Conservation (phyloP, 1,140 invertebrate genomes). For the Calycopis cecrops region DNA sequence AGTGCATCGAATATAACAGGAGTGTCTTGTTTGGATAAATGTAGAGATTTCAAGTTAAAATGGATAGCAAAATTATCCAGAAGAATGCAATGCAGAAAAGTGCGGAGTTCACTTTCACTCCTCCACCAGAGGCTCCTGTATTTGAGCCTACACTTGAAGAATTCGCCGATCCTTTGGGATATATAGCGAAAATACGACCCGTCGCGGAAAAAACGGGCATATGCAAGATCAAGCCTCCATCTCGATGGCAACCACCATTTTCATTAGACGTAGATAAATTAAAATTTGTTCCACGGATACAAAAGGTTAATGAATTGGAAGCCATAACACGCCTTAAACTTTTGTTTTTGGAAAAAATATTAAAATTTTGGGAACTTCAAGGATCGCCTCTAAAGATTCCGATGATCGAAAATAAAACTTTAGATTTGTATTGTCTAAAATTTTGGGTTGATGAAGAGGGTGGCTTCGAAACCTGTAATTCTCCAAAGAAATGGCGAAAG, state of each 20-base stretch:
- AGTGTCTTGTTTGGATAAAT: slow-evolving; percentile 2
- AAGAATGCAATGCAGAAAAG: slow-evolving; percentile 72
- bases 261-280: slow-evolving; percentile 98
- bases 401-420: slow-evolving; percentile 92
- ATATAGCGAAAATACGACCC: slow-evolving; percentile 80
- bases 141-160: slow-evolving; percentile 81
- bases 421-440: slow-evolving; percentile 95
- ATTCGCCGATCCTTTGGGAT: slow-evolving; percentile 80
- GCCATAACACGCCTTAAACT: slow-evolving; percentile 96
- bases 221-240: slow-evolving; percentile 81
- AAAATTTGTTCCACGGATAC: slow-evolving; percentile 96
- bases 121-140: slow-evolving; percentile 79
- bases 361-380: slow-evolving; percentile 98
- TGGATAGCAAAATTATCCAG: slow-evolving; percentile 69
- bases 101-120: slow-evolving; percentile 75
- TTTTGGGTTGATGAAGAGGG: slow-evolving; percentile 93
- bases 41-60: slow-evolving; percentile 20
- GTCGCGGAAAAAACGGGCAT: slow-evolving; percentile 81
- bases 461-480: slow-evolving; percentile 88
- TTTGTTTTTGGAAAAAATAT: slow-evolving; percentile 97
- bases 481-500: slow-evolving; percentile 93
- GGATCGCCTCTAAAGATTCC: slow-evolving; percentile 95
- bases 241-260: slow-evolving; percentile 97
- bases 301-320: slow-evolving; percentile 97
- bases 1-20: slow-evolving; percentile 7